Conservation (phyloP, 2,797 vertebrate species). For the Xenopus petersii region DNA sequence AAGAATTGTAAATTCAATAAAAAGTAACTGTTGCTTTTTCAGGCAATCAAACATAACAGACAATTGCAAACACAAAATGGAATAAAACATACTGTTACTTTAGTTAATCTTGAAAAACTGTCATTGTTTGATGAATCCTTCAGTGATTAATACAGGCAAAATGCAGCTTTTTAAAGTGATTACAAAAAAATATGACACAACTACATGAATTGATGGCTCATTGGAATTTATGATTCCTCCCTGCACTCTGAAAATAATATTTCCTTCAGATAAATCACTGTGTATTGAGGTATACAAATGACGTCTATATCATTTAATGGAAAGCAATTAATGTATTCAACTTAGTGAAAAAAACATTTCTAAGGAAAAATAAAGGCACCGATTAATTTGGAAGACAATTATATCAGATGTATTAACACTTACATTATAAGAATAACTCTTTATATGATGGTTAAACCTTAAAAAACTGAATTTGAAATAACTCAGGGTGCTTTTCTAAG, state of each 20-base stretch:
- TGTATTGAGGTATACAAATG: slow-evolving; percentile 18
- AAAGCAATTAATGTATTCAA: slow-evolving; percentile 8
- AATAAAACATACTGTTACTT: not conserved
- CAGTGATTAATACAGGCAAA: slow-evolving; percentile 13
- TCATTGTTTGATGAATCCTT: not conserved
- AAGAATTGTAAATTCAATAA: not conserved
- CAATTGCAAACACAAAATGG: not conserved
- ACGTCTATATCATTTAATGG: slow-evolving; percentile 11
- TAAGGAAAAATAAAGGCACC: slow-evolving; percentile 12
- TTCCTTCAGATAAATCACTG: slow-evolving; percentile 15
- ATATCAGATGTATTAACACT: not conserved
- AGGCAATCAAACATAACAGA: not conserved
- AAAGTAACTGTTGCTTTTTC: not conserved
- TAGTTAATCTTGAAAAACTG: slow-evolving; percentile 19
- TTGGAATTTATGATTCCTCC: slow-evolving; percentile 21
- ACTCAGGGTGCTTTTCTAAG: no score
- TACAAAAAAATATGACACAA: slow-evolving; percentile 16
- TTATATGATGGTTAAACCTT: no score
- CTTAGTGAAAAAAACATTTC: not conserved
- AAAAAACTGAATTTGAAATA: no score
- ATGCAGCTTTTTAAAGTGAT: slow-evolving; percentile 28
- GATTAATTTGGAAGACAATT: not conserved
- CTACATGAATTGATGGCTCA: slow-evolving; percentile 11
- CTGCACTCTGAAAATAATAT: slow-evolving; percentile 23
- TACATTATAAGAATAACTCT: no score